phyloP scores from a whole-genome alignment of 2,888 invertebrate species.

The Diloba caeruleocephala region DNA sequence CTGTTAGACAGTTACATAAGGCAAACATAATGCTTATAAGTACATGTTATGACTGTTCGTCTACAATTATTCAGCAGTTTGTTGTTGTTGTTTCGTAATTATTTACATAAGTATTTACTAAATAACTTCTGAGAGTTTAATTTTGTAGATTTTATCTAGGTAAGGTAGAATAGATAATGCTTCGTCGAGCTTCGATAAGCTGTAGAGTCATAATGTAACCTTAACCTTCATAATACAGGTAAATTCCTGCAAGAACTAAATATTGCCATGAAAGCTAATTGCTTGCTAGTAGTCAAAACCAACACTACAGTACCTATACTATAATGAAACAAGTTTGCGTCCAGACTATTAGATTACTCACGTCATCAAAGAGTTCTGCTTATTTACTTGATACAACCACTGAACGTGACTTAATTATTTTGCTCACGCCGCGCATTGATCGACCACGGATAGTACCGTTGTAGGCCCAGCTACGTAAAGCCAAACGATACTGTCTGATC shows the following conservation, averaged over 20 bases:
- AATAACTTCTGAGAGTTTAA: background rate
- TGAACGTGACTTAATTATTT: conserved; percentile 48
- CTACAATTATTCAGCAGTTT: conserved; percentile 23
- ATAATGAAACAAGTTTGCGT: conserved; percentile 26
- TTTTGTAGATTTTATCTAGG: too few relatives aligned
- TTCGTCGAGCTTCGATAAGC: too few relatives aligned
- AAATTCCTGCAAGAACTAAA: background rate
- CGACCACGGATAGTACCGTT: conserved; percentile 18
- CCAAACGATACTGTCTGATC: conserved; percentile 17
- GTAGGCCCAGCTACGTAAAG: conserved; percentile 3
- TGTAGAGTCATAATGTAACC: background rate
- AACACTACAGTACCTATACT: background rate
- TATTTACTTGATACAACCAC: conserved; percentile 33
- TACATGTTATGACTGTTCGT: conserved; percentile 16
- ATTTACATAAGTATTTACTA: background rate
- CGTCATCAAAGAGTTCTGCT: conserved; percentile 17
- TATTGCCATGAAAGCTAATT: background rate
- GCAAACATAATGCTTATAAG: conserved; percentile 38
- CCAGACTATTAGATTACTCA: background rate
- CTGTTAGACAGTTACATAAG: conserved; percentile 46
- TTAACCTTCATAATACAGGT: background rate
- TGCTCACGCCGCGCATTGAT: conserved; percentile 25
- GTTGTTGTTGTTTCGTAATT: conserved; percentile 12
- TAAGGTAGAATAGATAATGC: too few relatives aligned
- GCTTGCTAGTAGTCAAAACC: background rate